phyloP scores from a whole-genome alignment of 1,140 invertebrate species.

The Arctopsyche grandis region DNA sequence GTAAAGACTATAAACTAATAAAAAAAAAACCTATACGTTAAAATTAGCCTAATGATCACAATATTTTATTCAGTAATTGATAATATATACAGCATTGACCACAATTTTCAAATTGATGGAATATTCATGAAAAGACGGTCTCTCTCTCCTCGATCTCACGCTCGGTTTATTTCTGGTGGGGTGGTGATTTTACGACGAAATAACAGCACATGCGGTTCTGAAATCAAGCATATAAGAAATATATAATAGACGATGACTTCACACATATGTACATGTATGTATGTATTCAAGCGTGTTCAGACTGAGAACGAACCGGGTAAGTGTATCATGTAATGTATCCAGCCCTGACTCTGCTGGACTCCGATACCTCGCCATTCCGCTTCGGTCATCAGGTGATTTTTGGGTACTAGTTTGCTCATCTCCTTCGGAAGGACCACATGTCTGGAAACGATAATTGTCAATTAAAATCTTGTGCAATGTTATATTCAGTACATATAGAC shows the following conservation, averaged over 20 bases:
- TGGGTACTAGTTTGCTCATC: constrained; percentile 88
- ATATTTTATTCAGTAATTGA: constrained; percentile 4
- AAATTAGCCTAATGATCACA: constrained; percentile 40
- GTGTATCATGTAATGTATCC: constrained; percentile 96
- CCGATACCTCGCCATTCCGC: constrained; percentile 92
- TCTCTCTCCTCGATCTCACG: constrained; percentile 4
- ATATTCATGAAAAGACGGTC: background rate
- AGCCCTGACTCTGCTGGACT: constrained; percentile 93
- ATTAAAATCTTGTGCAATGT: no score
- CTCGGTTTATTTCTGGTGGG: constrained; percentile 63
- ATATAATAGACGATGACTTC: background rate
- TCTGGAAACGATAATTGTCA: constrained; percentile 66
- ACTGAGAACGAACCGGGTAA: constrained; percentile 74
- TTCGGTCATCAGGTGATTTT: constrained; percentile 91
- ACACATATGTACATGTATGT: background rate
- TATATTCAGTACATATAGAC: background rate
- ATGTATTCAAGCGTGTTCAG: background rate
- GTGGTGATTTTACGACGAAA: constrained; percentile 73
- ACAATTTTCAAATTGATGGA: constrained; percentile 3
- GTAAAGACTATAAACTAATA: constrained; percentile 53
- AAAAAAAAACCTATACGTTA: constrained; percentile 55
- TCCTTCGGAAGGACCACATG: constrained; percentile 94
- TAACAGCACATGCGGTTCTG: constrained; percentile 75
- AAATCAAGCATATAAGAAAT: constrained; percentile 55
- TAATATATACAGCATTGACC: constrained; percentile 35